phyloP scores from a whole-genome alignment of 2,113 vertebrate species.

The Pandion haliaetus region DNA sequence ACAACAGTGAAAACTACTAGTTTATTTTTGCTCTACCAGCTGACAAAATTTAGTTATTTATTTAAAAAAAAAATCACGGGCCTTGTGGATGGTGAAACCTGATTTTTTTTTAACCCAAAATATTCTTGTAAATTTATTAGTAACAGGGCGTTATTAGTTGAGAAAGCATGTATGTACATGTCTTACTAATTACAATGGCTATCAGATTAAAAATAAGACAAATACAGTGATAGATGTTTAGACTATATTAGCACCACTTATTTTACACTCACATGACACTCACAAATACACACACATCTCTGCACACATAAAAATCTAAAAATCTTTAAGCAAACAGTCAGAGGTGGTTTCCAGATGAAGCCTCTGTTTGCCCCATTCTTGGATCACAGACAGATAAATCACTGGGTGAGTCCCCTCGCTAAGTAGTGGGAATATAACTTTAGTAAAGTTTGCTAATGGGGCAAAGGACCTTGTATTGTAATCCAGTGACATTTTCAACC shows the following conservation, averaged over 20 bases:
- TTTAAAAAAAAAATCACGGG: neutral
- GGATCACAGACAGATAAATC: neutral
- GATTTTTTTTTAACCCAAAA: neutral
- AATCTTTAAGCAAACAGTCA: neutral
- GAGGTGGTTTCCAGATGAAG: slow-evolving; percentile 4
- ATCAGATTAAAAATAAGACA: neutral
- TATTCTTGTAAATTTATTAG: neutral
- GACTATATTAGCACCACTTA: neutral
- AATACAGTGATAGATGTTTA: neutral
- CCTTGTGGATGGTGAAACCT: neutral
- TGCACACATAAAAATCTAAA: neutral
- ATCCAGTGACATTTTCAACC: slow-evolving; percentile 79
- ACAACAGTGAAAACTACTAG: slow-evolving; percentile 32
- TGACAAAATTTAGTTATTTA: slow-evolving; percentile 29
- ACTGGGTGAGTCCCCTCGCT: neutral
- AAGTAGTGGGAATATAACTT: slow-evolving; percentile 43
- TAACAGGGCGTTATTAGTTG: neutral
- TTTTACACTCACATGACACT: neutral
- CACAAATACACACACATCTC: neutral
- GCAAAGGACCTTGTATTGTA: slow-evolving; percentile 80
- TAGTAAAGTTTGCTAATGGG: slow-evolving; percentile 56
- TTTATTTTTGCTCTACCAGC: slow-evolving; percentile 50
- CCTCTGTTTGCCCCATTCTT: neutral
- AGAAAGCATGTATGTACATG: neutral
- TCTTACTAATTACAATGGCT: neutral